Base-by-base conservation (phyloP, 1,140 invertebrate species). In the Drosophila truncata region DNA sequence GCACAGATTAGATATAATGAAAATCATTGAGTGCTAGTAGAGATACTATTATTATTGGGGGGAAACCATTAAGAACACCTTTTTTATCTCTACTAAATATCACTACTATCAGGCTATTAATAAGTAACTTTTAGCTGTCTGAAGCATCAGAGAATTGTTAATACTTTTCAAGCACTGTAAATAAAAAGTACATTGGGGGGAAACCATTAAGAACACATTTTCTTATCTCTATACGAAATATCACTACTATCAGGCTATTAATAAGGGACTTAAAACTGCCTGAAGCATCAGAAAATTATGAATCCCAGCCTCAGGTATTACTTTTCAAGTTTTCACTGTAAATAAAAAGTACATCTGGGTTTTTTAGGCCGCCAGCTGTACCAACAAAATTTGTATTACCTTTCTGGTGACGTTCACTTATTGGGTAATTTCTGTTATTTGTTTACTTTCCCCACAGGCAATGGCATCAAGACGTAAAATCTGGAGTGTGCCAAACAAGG, bases 401-500 rank as follows among this genome's bases (percentile, higher is more conserved):
- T 14, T 50, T 31, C 10, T 27, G 20, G 33, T 47, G 31, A 42
- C 71, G 33, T 29, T 29, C 35, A 23, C 11, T 10, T 39, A 67
- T 78, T 78, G 31, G 42, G 75, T 78, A 69, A 78, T 50, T 54
- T 37, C 2, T 50, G 47, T 2, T 50, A 29, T 20, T 16, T 65
- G 23, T 77, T 50, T 63, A 49, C 33, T 4, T 10, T 57, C 61
- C 70, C 5, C 62, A 93, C 62, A 93, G 86, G 92, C 94, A 72
- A 98, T 98, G 97, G 95, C 97, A 31, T 87, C 94, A 27, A 92
- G 93, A 77, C 95, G 95, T 55, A 94, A 96, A 78, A 94, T 97
- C 59, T 94, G 94, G 71, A 94, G 96, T 67, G 95, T 98, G 0
- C 93, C 94, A 25, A 95, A 94, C 46, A 94, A 95, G 66, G 94